Evolutionary conservation across 92 coral and sea anemone genomes (phyloP).

Genomic region (Parazoanthus atlanticus): DNA sequence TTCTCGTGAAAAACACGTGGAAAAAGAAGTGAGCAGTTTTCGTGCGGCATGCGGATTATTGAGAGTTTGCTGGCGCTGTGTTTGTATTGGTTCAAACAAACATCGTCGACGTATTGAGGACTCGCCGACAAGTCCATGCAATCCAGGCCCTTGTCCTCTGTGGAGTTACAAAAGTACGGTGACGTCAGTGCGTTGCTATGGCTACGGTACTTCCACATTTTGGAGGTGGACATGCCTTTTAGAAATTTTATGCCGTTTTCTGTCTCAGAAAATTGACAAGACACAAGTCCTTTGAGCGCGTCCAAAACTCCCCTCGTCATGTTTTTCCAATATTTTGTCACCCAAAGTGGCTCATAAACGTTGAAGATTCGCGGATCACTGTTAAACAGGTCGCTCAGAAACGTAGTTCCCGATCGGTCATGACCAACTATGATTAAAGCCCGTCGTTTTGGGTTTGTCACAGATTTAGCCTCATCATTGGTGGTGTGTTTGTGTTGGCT

Average conservation of each 20-base stretch:
- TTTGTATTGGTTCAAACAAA: slow-evolving; percentile 32
- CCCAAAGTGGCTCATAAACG: slow-evolving; percentile 78
- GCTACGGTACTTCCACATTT: slow-evolving; percentile 29
- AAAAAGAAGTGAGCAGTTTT: slow-evolving; percentile 54
- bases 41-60: slow-evolving; percentile 50
- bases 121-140: slow-evolving; percentile 24
- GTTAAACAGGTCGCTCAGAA: slow-evolving; percentile 59
- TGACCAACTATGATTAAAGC: slow-evolving; percentile 3
- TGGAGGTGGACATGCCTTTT: slow-evolving; percentile 8
- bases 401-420: neutral
- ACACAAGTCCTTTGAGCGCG: slow-evolving; percentile 39
- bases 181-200: neutral
- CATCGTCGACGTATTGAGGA: slow-evolving; percentile 29
- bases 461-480: too few relatives aligned
- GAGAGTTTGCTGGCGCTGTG: slow-evolving; percentile 59
- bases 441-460: slow-evolving; percentile 15
- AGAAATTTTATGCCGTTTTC: slow-evolving; percentile 51
- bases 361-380: slow-evolving; percentile 62
- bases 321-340: slow-evolving; percentile 37
- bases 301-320: slow-evolving; percentile 17
- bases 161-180: slow-evolving; percentile 46
- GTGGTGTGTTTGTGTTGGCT: neutral
- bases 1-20: slow-evolving; percentile 16
- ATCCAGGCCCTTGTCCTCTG: neutral
- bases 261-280: slow-evolving; percentile 58